Conservation (phyloP, 92 coral and sea anemone genomes). For the Epizoanthus ramosus region DNA sequence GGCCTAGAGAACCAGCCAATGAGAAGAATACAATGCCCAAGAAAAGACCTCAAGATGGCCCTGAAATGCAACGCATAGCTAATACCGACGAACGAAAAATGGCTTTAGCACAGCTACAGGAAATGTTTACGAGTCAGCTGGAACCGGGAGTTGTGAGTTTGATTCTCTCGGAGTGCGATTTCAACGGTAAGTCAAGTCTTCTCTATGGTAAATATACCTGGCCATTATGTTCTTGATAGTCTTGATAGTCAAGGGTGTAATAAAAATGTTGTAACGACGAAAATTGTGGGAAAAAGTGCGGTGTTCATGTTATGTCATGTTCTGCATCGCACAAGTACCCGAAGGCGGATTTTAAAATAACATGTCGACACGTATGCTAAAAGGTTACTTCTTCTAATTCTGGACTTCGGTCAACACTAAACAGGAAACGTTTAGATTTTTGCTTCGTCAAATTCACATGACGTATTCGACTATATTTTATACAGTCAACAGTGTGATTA, state of each 20-base stretch:
- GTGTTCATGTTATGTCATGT: too few relatives aligned
- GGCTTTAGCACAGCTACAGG: slow-evolving; percentile 68
- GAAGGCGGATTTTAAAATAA: too few relatives aligned
- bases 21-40: slow-evolving; percentile 1
- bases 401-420: too few relatives aligned
- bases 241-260: not conserved
- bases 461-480: too few relatives aligned
- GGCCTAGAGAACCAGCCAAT: not conserved
- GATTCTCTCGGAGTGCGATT: slow-evolving; percentile 83
- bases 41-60: slow-evolving; percentile 12
- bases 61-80: not conserved
- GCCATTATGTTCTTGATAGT: not conserved
- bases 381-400: too few relatives aligned
- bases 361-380: too few relatives aligned
- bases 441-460: too few relatives aligned
- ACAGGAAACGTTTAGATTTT: too few relatives aligned
- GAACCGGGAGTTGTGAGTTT: slow-evolving; percentile 91
- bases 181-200: slow-evolving; percentile 69
- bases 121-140: slow-evolving; percentile 77
- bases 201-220: not conserved
- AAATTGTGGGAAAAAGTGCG: too few relatives aligned
- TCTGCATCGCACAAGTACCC: too few relatives aligned
- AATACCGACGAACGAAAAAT: slow-evolving; percentile 42
- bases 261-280: too few relatives aligned
- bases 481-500: too few relatives aligned